These are phyloP conservation scores for Corydoras sp. DNA, from an alignment of 2,113 vertebrate genomes.

Conservation along the genomic window DNA sequence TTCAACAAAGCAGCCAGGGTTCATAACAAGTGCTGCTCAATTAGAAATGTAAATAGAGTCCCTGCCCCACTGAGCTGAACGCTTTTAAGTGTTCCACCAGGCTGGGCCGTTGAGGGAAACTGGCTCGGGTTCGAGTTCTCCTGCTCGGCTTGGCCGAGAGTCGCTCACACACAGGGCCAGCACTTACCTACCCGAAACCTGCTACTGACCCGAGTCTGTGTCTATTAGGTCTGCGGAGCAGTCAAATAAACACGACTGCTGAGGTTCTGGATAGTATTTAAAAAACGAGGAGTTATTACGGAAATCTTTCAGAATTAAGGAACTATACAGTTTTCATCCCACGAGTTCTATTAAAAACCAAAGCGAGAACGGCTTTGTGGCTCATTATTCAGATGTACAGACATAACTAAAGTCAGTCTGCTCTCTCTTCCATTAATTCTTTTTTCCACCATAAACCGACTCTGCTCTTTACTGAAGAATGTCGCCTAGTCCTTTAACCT, in stretches of 20 bases:
- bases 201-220: neutral
- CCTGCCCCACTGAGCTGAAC: conserved; percentile 15
- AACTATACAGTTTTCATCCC: too few species aligned
- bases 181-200: conserved; percentile 42
- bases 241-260: neutral
- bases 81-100: conserved; percentile 14
- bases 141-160: conserved; percentile 23
- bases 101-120: conserved; percentile 7
- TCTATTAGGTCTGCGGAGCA: too few species aligned
- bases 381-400: too few species aligned
- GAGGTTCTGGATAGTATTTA: neutral
- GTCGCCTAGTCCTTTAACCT: too few species aligned
- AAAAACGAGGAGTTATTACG: too few species aligned
- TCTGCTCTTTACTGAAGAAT: too few species aligned
- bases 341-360: too few species aligned
- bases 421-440: too few species aligned
- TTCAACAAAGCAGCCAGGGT: conserved; percentile 11
- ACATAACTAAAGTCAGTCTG: too few species aligned
- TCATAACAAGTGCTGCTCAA: conserved; percentile 23
- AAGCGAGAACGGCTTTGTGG: too few species aligned
- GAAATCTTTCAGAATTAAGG: too few species aligned
- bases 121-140: conserved; percentile 1
- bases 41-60: conserved; percentile 31
- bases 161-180: conserved; percentile 51
- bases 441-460: too few species aligned